Evolutionary conservation across 2,888 invertebrate species (phyloP).

Genomic region (Heteromurus nitidus): DNA sequence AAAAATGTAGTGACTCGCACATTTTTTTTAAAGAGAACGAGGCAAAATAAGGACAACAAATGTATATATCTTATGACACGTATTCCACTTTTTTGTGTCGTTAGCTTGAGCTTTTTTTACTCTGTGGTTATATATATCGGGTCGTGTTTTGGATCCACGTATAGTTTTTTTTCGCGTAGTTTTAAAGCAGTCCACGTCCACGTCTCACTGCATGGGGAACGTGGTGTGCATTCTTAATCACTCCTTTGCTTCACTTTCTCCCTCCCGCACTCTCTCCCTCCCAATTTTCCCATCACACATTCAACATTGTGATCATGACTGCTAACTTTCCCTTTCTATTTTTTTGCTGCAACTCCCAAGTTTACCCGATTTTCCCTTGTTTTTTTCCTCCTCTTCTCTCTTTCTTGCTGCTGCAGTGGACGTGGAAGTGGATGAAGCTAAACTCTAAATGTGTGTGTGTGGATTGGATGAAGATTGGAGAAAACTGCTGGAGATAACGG

Average conservation of each 20-base stretch:
- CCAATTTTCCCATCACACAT: not conserved
- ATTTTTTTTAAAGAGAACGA: no score
- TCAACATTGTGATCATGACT: no score
- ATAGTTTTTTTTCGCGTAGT: no score
- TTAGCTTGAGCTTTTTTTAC: no score
- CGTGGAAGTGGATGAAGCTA: not conserved
- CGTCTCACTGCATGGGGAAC: slow-evolving; percentile 35
- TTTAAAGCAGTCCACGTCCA: slow-evolving; percentile 50
- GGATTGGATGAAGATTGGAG: not conserved
- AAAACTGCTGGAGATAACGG: not conserved
- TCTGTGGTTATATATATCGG: no score
- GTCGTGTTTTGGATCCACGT: no score
- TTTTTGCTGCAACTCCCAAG: no score
- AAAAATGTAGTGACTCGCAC: no score
- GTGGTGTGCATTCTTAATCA: slow-evolving; percentile 61
- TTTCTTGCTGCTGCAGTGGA: slow-evolving; percentile 10
- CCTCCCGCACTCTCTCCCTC: slow-evolving; percentile 1
- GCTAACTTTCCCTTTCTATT: no score
- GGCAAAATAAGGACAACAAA: no score
- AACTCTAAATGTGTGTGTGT: not conserved
- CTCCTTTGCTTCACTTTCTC: slow-evolving; percentile 35
- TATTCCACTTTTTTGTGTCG: no score
- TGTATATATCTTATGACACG: no score
- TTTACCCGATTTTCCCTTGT: slow-evolving; percentile 31
- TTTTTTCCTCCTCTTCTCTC: not conserved